Evolutionary conservation across 2,797 vertebrate genomes (phyloP), one percentile per base, ranked within the genome.

Genomic region (Gephyroberyx darwinii): DNA sequence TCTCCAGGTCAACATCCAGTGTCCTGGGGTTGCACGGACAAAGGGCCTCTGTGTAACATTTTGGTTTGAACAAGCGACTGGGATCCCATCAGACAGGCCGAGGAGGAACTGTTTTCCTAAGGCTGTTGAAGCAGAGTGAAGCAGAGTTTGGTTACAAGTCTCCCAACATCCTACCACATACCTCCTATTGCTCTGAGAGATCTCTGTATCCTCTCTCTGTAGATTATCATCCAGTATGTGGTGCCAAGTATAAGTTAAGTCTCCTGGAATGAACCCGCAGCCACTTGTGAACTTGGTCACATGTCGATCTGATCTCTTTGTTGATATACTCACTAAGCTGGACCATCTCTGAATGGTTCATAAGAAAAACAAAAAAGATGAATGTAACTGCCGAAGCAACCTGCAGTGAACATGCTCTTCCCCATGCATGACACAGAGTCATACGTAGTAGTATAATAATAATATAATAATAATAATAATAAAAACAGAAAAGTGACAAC

Each of bases 81-180:
- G 47, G 13, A 56, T 39, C 55, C 45, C 43, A 55, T 56, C 39
- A 12, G 26, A 48, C 50, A 37, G 19, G 19, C 20, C 33, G 37
- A 45, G 50, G 63, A 62, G 64, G 5, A 43, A 52, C 57, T 62
- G 58, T 72, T 77, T 77, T 57, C 58, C 30, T 57, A 57, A 53
- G 16, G 57, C 62, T 31, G 57, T 31, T 26, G 58, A 43, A n/a
- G 19, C 48, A 26, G 54, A 43, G 70, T 19, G n/a, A 55, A 52
- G n/a, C 30, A 4, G 50, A 61, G 71, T 47, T 67, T 67, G 41
- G 20, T 62, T 65, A 50, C 58, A 35, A 20, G 45, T 63, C 52
- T 56, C 59, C 60, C 19, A 35, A 61, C 14, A 52, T 65, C 39
- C 57, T 31, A 53, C 30, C 14, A 61, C 22, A 19, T 22, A 63